phyloP scores from a whole-genome alignment of 92 coral and sea anemone genomes.

The Heliopora coerulea region DNA sequence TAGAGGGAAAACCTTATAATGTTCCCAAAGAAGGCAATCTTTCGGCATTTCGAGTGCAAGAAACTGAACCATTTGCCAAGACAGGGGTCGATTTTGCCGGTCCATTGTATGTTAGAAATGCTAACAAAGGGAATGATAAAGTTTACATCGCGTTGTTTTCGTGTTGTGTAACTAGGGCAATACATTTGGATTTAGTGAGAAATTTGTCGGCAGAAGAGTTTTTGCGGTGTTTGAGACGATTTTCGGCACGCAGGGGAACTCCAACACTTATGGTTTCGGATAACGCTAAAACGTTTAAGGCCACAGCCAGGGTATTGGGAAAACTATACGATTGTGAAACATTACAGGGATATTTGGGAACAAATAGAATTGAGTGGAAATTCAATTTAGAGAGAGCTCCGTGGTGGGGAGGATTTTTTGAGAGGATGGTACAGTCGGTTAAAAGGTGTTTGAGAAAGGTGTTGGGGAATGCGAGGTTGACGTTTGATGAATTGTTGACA shows the following conservation, averaged over 20 bases:
- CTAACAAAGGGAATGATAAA: background rate
- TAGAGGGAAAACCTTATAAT: conserved; percentile 39
- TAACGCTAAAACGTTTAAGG: conserved; percentile 46
- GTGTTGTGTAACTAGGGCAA: conserved; percentile 47
- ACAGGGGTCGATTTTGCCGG: conserved; percentile 52
- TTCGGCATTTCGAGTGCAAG: conserved; percentile 45
- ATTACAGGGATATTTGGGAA: too few relatives aligned
- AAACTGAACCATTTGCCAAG: conserved; percentile 40
- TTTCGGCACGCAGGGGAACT: conserved; percentile 41
- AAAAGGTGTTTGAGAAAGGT: too few relatives aligned
- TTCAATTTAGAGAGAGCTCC: too few relatives aligned
- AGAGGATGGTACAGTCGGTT: too few relatives aligned
- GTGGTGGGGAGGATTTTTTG: too few relatives aligned
- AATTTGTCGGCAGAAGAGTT: conserved; percentile 37
- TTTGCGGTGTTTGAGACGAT: conserved; percentile 35
- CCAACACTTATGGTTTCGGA: conserved; percentile 46
- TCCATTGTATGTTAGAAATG: conserved; percentile 36
- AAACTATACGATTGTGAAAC: too few relatives aligned
- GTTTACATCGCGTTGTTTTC: conserved; percentile 40
- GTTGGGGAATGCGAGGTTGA: too few relatives aligned
- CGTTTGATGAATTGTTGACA: too few relatives aligned
- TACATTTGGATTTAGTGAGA: conserved; percentile 40
- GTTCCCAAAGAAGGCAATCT: conserved; percentile 31
- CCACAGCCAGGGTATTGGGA: too few relatives aligned
- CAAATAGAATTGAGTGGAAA: too few relatives aligned